These are phyloP conservation scores for Metallyticus violacea DNA, from an alignment of 2,888 invertebrate species.

Conservation along the genomic window DNA sequence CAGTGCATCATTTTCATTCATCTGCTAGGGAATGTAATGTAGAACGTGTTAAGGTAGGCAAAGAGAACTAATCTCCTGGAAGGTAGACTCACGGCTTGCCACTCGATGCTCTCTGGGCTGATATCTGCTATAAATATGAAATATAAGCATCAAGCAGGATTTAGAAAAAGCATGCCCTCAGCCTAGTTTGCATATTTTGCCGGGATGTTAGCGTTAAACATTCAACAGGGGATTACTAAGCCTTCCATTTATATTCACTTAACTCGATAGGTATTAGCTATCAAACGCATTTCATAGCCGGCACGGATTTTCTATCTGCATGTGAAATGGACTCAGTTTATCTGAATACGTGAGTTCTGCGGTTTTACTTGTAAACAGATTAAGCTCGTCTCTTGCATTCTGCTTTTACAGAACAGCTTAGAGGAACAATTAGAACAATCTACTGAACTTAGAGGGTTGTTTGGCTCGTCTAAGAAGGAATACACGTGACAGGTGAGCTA, in stretches of 20 bases:
- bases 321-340: not conserved
- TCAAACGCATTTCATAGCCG: not conserved
- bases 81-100: no score
- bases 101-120: not conserved
- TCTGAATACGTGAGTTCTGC: not conserved
- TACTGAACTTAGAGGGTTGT: no score
- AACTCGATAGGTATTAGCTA: not conserved
- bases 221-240: not conserved
- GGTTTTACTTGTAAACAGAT: not conserved
- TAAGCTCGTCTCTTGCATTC: not conserved
- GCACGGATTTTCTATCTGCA: not conserved
- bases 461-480: no score
- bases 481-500: no score
- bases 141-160: not conserved
- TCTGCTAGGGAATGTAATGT: not conserved
- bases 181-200: not conserved
- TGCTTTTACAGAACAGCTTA: not conserved
- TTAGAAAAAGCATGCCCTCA: not conserved
- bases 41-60: not conserved
- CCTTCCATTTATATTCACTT: not conserved
- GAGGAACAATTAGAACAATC: no score
- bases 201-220: not conserved
- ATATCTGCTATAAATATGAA: not conserved
- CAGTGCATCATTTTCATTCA: not conserved
- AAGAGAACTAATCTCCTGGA: not conserved